Conservation (phyloP, 2,797 vertebrate genomes). For the Phoeniculus purpureus region DNA sequence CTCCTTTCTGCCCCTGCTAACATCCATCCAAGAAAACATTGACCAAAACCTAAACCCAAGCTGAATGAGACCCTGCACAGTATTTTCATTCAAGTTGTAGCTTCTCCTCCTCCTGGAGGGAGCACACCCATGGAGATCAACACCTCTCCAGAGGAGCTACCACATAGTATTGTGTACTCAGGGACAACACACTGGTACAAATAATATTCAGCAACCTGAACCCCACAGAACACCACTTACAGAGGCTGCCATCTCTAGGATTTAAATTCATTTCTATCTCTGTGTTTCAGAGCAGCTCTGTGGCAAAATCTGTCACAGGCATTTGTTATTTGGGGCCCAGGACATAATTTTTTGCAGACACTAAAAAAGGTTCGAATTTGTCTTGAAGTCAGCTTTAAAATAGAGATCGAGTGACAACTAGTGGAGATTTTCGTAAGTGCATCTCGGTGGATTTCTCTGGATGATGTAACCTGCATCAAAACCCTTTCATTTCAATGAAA, state of each 20-base stretch:
- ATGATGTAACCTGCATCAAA: background rate
- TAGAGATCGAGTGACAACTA: constrained; percentile 72
- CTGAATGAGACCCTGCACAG: background rate
- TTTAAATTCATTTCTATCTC: background rate
- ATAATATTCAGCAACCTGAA: background rate
- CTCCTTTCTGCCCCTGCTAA: background rate
- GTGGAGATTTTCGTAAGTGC: constrained; percentile 50
- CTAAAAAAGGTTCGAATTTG: background rate
- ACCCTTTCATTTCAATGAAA: background rate
- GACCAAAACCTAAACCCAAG: background rate
- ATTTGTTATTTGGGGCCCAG: background rate
- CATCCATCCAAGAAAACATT: background rate
- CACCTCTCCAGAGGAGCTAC: background rate
- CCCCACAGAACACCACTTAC: background rate
- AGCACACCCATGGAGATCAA: background rate
- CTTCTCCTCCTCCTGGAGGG: background rate
- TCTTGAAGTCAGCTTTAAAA: constrained; percentile 33
- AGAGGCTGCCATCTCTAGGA: background rate
- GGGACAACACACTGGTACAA: rapidly evolving
- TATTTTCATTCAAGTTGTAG: background rate
- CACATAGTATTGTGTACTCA: rapidly evolving
- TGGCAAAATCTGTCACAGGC: background rate
- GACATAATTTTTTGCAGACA: background rate
- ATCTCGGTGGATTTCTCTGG: background rate
- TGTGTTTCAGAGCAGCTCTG: background rate